A percentile compares a stretch with the other conserved stretches of the same genome.
Conservation (phyloP, 2,113 vertebrate species). For the Scalopus aquaticus region DNA sequence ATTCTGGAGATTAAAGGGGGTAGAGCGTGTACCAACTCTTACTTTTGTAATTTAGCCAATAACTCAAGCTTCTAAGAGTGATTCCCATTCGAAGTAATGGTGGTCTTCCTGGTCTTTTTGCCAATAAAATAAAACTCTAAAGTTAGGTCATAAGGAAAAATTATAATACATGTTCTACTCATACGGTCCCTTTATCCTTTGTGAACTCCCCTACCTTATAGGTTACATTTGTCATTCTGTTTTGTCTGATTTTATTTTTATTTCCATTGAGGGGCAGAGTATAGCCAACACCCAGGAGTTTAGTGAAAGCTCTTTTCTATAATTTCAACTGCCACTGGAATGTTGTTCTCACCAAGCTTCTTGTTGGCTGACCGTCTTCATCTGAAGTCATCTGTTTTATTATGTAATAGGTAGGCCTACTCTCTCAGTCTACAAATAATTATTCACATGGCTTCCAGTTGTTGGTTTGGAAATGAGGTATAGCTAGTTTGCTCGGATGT, state of each 20-base stretch:
- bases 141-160: neutral
- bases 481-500: neutral
- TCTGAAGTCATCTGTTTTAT: neutral
- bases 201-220: neutral
- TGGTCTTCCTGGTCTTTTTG: neutral
- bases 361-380: conserved; percentile 34
- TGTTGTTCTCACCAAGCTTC: conserved; percentile 5
- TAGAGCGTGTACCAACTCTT: neutral
- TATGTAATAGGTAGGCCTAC: neutral
- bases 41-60: neutral
- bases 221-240: conserved; percentile 31
- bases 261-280: conserved; percentile 23
- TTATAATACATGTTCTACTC: neutral
- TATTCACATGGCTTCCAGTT: neutral
- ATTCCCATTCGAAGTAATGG: neutral
- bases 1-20: neutral
- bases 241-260: conserved; percentile 45
- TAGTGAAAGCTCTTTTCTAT: conserved; percentile 17
- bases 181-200: neutral
- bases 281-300: neutral
- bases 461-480: neutral
- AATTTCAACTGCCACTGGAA: neutral
- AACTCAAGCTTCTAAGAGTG: neutral
- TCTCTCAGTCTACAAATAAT: neutral
- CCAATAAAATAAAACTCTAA: neutral